These are phyloP conservation scores for Gymnoscopelus braueri DNA, from an alignment of 2,797 vertebrate genomes.

Conservation along the genomic window DNA sequence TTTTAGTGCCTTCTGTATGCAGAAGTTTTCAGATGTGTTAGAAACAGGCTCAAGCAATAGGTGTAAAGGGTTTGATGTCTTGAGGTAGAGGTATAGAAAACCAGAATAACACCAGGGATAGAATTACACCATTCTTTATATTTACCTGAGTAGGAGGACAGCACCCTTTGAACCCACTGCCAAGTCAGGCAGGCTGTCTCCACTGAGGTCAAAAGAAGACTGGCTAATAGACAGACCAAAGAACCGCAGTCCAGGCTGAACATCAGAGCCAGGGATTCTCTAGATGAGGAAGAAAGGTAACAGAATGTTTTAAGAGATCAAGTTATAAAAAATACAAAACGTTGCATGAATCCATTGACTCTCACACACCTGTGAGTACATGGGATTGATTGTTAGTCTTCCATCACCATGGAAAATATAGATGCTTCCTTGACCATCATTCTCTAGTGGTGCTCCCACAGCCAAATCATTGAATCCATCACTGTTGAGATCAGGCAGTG, in stretches of 20 bases:
- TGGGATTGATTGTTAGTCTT: conserved; percentile 23
- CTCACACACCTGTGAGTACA: conserved; percentile 74
- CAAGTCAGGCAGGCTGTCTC: conserved; percentile 80
- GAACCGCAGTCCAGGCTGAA: conserved; percentile 65
- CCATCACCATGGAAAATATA: conserved; percentile 79
- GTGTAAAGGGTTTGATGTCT: no score
- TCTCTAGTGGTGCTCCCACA: conserved; percentile 82
- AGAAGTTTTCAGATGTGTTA: no score
- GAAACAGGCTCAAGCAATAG: no score
- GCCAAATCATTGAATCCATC: conserved; percentile 77
- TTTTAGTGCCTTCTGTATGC: no score
- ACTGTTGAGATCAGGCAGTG: conserved; percentile 74
- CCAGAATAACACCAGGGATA: no score
- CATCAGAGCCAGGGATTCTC: conserved; percentile 74
- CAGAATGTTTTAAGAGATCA: background rate
- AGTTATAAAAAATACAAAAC: background rate
- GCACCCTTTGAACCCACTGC: conserved; percentile 81
- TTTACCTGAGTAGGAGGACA: conserved; percentile 84
- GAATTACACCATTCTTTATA: background rate
- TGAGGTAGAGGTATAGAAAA: no score
- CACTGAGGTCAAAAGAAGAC: conserved; percentile 77
- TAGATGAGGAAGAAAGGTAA: conserved; percentile 29
- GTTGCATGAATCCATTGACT: background rate
- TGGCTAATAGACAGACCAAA: conserved; percentile 84
- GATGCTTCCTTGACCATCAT: conserved; percentile 74